These are phyloP conservation scores for Genyomyrus donnyi DNA, from an alignment of 2,113 vertebrate genomes.

Conservation along the genomic window DNA sequence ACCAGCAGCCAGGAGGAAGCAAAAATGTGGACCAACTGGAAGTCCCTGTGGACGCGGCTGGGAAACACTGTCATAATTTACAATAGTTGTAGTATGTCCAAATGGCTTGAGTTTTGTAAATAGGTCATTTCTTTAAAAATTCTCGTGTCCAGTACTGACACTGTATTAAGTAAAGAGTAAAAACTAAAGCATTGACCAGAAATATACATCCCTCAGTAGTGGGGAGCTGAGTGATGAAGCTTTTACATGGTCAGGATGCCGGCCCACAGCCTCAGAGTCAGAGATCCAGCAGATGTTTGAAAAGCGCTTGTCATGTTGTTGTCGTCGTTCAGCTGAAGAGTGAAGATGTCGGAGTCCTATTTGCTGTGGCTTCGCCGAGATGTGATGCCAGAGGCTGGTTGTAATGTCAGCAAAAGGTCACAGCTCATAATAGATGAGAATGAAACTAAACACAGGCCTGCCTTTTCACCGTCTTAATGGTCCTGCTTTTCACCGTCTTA, in stretches of 20 bases:
- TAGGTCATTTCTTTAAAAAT: neutral
- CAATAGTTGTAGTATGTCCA: neutral
- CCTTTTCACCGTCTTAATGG: neutral
- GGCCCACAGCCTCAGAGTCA: neutral
- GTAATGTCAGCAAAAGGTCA: constrained; percentile 4
- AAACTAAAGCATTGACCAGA: neutral
- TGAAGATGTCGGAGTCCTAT: neutral
- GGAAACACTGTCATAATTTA: neutral
- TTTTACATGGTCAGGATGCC: neutral
- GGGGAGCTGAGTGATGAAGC: neutral
- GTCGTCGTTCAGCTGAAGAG: neutral
- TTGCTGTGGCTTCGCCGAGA: neutral
- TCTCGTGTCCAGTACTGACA: neutral
- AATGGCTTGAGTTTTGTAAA: neutral
- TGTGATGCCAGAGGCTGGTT: neutral
- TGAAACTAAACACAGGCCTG: neutral
- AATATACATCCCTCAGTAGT: neutral
- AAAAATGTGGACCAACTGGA: neutral
- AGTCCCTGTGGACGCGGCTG: neutral
- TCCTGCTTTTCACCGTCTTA: neutral
- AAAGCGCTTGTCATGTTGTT: neutral
- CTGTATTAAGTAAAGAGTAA: neutral
- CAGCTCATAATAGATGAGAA: neutral
- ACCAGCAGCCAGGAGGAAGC: neutral
- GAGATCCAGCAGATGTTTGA: neutral